phyloP scores from a whole-genome alignment of 2,113 vertebrate genomes.

The Prionailurus viverrinus region DNA sequence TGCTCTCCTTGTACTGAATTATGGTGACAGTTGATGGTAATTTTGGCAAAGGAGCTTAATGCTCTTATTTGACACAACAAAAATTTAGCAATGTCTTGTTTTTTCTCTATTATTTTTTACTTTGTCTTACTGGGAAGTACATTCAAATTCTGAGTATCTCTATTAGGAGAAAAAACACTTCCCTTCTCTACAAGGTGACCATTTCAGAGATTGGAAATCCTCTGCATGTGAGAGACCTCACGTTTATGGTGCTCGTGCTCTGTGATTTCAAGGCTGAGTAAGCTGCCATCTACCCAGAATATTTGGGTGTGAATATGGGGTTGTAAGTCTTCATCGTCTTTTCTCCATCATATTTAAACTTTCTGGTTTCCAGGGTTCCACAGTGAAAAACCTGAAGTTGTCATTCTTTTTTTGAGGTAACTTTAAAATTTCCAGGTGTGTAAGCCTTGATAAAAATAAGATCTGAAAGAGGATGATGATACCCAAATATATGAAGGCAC shows the following conservation, averaged over 20 bases:
- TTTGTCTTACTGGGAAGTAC: background rate
- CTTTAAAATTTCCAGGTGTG: background rate
- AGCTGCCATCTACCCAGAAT: background rate
- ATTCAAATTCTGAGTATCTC: background rate
- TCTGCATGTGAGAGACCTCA: background rate
- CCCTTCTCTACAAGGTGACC: background rate
- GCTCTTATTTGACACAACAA: background rate
- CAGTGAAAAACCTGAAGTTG: background rate
- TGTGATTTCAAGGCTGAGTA: background rate
- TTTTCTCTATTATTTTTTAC: background rate
- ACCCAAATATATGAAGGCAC: background rate
- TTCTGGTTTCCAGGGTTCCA: background rate
- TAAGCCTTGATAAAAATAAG: background rate
- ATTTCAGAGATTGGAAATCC: background rate
- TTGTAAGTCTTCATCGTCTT: background rate
- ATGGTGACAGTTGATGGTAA: background rate
- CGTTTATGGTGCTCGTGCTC: background rate
- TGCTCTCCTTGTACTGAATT: background rate
- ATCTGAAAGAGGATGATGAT: background rate
- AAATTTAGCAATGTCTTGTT: background rate
- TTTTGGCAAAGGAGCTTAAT: background rate
- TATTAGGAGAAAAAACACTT: background rate
- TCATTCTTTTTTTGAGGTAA: background rate
- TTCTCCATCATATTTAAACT: background rate
- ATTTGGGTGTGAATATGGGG: background rate